Conservation (phyloP, 2,888 invertebrate species). For the Rhabditoides inermis region DNA sequence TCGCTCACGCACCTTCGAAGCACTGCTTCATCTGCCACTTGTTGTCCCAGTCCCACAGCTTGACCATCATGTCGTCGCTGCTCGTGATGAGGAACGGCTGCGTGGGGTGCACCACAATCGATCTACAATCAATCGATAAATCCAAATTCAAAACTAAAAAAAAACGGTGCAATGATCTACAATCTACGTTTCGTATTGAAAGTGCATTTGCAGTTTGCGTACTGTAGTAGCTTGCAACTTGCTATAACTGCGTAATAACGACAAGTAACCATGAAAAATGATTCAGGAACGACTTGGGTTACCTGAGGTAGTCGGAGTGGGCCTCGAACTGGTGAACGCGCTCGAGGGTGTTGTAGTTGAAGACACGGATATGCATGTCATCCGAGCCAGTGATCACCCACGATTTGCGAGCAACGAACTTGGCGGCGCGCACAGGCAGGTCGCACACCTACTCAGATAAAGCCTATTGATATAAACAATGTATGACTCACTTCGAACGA, state of each 20-base stretch:
- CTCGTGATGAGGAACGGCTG: slow-evolving; percentile 86
- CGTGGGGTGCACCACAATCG: slow-evolving; percentile 90
- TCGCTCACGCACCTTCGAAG: slow-evolving; percentile 82
- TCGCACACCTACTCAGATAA: slow-evolving; percentile 74
- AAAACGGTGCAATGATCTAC: no score
- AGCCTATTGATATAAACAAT: neutral
- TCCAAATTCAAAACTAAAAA: neutral
- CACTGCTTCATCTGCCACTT: slow-evolving; percentile 95
- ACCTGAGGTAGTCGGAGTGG: slow-evolving; percentile 85
- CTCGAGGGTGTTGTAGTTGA: slow-evolving; percentile 96
- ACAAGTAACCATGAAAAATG: no score
- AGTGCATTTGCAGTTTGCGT: no score
- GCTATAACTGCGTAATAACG: no score
- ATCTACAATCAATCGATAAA: slow-evolving; percentile 52
- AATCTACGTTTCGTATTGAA: neutral
- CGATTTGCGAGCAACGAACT: slow-evolving; percentile 92
- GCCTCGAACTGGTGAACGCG: slow-evolving; percentile 91
- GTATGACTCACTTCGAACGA: slow-evolving; percentile 57
- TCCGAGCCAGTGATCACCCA: slow-evolving; percentile 95
- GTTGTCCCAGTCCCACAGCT: slow-evolving; percentile 99
- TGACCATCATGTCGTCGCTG: slow-evolving; percentile 92
- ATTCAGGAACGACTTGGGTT: neutral
- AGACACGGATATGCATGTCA: slow-evolving; percentile 68
- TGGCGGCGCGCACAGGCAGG: slow-evolving; percentile 85
- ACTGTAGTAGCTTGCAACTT: no score